Conservation (phyloP, 2,888 invertebrate genomes). For the Emesis castigata region DNA sequence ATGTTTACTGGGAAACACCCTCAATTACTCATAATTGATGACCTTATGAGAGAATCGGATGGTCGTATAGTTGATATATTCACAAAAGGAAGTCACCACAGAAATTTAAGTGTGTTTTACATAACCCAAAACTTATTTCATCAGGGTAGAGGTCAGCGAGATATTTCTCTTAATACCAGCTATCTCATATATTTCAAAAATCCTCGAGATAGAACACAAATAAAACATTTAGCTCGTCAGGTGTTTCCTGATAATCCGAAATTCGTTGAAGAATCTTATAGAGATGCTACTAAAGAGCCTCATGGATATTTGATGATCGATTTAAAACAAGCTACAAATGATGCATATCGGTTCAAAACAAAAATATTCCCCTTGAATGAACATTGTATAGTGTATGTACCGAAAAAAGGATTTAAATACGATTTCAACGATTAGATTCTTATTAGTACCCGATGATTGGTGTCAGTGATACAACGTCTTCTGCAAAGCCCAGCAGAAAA, state of each 20-base stretch:
- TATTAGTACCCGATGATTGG: neutral
- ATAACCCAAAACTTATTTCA: constrained; percentile 17
- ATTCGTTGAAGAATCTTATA: constrained; percentile 18
- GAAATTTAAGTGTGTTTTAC: constrained; percentile 24
- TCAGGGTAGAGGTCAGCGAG: neutral
- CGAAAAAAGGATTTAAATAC: constrained; percentile 62
- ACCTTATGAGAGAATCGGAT: constrained; percentile 70
- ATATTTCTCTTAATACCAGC: neutral
- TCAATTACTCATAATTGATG: constrained; percentile 67
- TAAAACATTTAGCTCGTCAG: constrained; percentile 8
- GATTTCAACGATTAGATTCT: neutral
- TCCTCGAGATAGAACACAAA: constrained; percentile 8
- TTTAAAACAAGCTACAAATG: neutral
- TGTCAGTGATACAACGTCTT: neutral
- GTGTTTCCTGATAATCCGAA: constrained; percentile 16
- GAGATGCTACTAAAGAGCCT: constrained; percentile 51
- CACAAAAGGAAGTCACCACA: constrained; percentile 22
- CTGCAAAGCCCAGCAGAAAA: constrained; percentile 5
- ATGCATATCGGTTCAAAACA: neutral
- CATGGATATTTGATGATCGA: constrained; percentile 28
- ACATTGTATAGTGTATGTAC: constrained; percentile 63
- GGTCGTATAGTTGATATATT: constrained; percentile 58
- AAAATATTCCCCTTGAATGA: neutral
- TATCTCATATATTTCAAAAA: constrained; percentile 11
- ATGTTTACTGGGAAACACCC: constrained; percentile 66